These are phyloP conservation scores for Ophiodon elongatus DNA, from an alignment of 2,113 vertebrate genomes.

Conservation along the genomic window DNA sequence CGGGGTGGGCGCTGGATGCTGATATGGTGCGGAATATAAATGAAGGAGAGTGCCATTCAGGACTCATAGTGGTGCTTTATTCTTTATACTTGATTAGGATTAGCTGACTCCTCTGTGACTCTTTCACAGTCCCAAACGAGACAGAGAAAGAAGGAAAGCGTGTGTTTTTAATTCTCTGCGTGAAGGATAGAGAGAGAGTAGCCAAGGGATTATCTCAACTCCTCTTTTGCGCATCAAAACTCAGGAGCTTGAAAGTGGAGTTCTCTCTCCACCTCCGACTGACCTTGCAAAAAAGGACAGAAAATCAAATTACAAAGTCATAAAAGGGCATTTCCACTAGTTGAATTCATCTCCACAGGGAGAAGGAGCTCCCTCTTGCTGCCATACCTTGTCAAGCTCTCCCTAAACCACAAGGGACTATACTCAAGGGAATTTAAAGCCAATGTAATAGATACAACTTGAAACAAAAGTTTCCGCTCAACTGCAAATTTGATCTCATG, in stretches of 20 bases:
- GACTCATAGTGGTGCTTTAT: conserved; percentile 26
- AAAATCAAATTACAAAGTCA: conserved; percentile 28
- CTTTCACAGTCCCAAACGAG: conserved; percentile 35
- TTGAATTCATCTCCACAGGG: background rate
- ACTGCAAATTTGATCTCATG: background rate
- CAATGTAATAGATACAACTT: background rate
- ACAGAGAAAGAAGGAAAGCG: conserved; percentile 8
- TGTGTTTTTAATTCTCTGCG: conserved; percentile 13
- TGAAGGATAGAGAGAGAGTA: conserved; percentile 44
- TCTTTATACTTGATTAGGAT: conserved; percentile 62
- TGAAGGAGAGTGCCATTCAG: conserved; percentile 3
- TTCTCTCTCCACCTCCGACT: conserved; percentile 27
- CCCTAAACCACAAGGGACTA: background rate
- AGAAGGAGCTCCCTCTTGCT: conserved; percentile 55
- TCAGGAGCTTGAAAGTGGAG: conserved; percentile 17
- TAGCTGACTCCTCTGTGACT: conserved; percentile 48
- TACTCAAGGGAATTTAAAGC: background rate
- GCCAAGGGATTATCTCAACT: conserved; percentile 39
- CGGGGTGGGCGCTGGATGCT: conserved; percentile 17
- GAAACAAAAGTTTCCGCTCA: conserved; percentile 8
- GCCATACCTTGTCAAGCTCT: background rate
- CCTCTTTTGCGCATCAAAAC: conserved; percentile 35
- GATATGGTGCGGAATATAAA: conserved; percentile 44
- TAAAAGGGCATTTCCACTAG: conserved; percentile 14
- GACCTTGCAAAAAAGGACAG: conserved; percentile 12